Percentiles rank a stretch among this genome's conserved stretches.
Evolutionary conservation across 2,113 vertebrate species (phyloP).

Genomic region (Otis tarda): DNA sequence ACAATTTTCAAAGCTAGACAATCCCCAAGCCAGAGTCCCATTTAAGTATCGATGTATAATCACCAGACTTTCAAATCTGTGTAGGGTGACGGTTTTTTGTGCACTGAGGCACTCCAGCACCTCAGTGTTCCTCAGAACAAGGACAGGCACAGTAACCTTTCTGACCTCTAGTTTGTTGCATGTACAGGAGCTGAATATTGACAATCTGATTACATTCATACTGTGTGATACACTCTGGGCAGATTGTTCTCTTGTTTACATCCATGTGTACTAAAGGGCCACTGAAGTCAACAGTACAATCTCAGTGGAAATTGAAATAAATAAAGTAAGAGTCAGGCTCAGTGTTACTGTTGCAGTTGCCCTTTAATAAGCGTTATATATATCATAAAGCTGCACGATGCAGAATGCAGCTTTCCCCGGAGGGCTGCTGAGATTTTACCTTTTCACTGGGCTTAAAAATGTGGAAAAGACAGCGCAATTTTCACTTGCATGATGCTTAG

Average conservation of each 20-base stretch:
- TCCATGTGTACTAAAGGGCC: not conserved
- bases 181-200: not conserved
- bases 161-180: not conserved
- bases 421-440: not conserved
- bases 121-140: not conserved
- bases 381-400: not conserved
- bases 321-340: not conserved
- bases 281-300: not conserved
- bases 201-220: not conserved
- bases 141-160: not conserved
- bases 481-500: not conserved
- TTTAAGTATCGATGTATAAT: not conserved
- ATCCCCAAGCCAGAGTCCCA: not conserved
- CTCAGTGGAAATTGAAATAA: not conserved
- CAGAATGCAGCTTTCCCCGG: not conserved
- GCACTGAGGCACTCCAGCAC: not conserved
- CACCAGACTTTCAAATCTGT: not conserved
- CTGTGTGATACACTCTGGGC: not conserved
- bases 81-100: not conserved
- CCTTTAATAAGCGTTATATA: not conserved
- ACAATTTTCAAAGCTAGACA: not conserved
- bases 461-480: not conserved
- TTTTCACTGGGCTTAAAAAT: not conserved
- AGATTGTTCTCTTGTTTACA: not conserved
- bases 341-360: not conserved